phyloP scores from a whole-genome alignment of 1,140 invertebrate species.

The Colletes gigas region DNA sequence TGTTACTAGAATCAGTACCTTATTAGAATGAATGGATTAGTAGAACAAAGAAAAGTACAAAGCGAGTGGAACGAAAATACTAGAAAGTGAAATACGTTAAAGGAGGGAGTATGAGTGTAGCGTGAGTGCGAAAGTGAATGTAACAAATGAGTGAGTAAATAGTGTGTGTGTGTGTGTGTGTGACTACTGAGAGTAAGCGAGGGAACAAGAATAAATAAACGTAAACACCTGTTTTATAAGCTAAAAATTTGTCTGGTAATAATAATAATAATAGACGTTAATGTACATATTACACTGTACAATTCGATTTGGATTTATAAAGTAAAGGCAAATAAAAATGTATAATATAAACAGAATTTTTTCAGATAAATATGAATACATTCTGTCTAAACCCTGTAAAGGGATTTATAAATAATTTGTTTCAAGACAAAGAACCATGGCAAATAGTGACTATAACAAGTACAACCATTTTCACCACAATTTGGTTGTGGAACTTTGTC shows the following conservation, averaged over 20 bases:
- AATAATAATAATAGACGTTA: neutral
- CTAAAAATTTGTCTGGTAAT: neutral
- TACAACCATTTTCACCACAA: conserved; percentile 84
- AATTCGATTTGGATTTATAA: neutral
- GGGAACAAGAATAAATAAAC: neutral
- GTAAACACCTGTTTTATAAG: neutral
- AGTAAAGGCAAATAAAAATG: neutral
- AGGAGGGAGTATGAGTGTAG: neutral
- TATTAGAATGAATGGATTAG: neutral
- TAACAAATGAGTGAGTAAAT: neutral
- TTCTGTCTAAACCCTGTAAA: conserved; percentile 13
- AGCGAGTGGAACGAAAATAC: neutral
- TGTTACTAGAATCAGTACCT: neutral
- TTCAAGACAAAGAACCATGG: conserved; percentile 87
- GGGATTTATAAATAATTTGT: conserved; percentile 82
- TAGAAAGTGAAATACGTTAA: neutral
- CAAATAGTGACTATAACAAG: conserved; percentile 88
- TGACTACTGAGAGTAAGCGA: neutral
- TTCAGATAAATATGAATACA: conserved; percentile 47
- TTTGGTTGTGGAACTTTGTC: conserved; percentile 88
- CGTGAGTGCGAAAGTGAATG: neutral
- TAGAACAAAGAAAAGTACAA: neutral
- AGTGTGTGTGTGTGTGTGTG: too few species aligned
- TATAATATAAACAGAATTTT: neutral
- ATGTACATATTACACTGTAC: neutral